phyloP scores from a whole-genome alignment of 2,888 invertebrate genomes.

The Limnephilus lunatus region DNA sequence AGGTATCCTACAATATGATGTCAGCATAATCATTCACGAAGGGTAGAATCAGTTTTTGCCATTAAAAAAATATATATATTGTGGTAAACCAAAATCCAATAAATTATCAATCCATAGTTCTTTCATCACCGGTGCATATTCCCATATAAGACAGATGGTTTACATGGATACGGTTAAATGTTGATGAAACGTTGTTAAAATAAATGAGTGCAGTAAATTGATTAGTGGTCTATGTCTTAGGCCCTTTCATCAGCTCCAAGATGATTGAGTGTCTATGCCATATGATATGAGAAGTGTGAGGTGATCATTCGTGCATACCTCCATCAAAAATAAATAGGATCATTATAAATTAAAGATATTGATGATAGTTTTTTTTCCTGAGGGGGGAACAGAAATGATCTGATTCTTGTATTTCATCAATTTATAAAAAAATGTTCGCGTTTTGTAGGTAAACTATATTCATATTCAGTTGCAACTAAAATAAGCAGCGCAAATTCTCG shows the following conservation, averaged over 20 bases:
- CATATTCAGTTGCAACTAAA: background rate
- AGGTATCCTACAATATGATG: too few relatives aligned
- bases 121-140: background rate
- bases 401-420: background rate
- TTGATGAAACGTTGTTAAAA: slow-evolving; percentile 43
- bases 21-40: too few relatives aligned
- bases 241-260: background rate
- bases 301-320: slow-evolving; percentile 5
- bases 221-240: background rate
- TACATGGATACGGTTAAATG: slow-evolving; percentile 34
- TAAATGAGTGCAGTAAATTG: slow-evolving; percentile 20
- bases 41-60: too few relatives aligned
- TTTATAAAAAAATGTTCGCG: background rate
- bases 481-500: background rate
- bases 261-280: slow-evolving; percentile 1
- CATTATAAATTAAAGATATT: slow-evolving; percentile 4
- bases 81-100: too few relatives aligned
- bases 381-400: background rate
- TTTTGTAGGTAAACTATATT: background rate
- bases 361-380: background rate
- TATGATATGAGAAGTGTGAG: background rate
- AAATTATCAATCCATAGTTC: background rate
- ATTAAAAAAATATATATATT: too few relatives aligned
- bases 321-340: background rate
- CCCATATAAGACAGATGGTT: slow-evolving; percentile 45